Percentiles rank a stretch among this genome's conserved stretches.
These are phyloP conservation scores for Metaphire vulgaris DNA, from an alignment of 1,140 invertebrate genomes.

Conservation along the genomic window DNA sequence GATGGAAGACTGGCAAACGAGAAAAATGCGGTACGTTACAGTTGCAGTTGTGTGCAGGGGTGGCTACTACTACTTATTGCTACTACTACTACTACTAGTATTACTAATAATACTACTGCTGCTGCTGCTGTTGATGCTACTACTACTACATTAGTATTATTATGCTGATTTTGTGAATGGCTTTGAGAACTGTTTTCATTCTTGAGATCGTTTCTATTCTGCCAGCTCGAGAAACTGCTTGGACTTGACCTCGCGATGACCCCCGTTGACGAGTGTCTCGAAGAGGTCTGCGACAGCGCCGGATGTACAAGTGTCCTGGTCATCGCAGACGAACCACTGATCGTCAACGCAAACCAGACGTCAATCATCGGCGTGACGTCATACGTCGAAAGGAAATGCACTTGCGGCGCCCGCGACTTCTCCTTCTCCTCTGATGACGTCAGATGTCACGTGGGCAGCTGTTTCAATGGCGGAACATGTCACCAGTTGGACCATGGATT, in stretches of 20 bases:
- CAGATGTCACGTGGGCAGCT: slow-evolving; percentile 81
- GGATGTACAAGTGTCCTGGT: slow-evolving; percentile 88
- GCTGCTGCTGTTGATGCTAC: no score
- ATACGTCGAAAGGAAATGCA: slow-evolving; percentile 66
- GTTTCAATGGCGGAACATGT: slow-evolving; percentile 90
- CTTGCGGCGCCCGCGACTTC: slow-evolving; percentile 40
- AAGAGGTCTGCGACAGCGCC: slow-evolving; percentile 81
- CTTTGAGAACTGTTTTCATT: no score
- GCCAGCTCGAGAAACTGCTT: slow-evolving; percentile 77
- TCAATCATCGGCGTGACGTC: slow-evolving; percentile 86
- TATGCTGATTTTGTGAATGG: no score
- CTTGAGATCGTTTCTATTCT: no score
- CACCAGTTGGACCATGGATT: slow-evolving; percentile 66
- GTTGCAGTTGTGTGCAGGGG: no score
- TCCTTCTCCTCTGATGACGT: slow-evolving; percentile 27
- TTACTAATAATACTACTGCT: no score
- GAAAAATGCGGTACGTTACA: slow-evolving; percentile 64
- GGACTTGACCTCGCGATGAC: slow-evolving; percentile 95
- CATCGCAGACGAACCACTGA: slow-evolving; percentile 71
- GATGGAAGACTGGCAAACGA: slow-evolving; percentile 92
- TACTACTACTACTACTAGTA: no score
- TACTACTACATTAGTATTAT: no score
- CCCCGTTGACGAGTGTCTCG: slow-evolving; percentile 92
- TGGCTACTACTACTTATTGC: no score
- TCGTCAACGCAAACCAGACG: slow-evolving; percentile 94